Percentiles rank a stretch among this genome's conserved stretches.
phyloP scores from a whole-genome alignment of 2,888 invertebrate species.

The Ectropis crepuscularia region DNA sequence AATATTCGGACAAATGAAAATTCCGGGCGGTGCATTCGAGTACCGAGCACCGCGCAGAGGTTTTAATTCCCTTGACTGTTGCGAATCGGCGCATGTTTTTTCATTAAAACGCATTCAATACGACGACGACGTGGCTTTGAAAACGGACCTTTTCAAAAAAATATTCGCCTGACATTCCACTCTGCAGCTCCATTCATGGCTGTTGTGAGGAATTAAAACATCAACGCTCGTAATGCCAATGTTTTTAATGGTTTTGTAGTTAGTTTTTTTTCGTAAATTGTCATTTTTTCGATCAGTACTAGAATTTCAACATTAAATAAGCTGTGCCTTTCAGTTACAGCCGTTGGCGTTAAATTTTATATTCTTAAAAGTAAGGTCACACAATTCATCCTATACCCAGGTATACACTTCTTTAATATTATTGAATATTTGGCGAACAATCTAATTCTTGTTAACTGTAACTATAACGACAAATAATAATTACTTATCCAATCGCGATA shows the following conservation, averaged over 20 bases:
- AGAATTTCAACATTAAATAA: too few species aligned
- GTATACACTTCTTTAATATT: too few species aligned
- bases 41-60: constrained; percentile 69
- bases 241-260: constrained; percentile 31
- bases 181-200: constrained; percentile 64
- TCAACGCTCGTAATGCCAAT: constrained; percentile 50
- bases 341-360: too few species aligned
- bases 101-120: constrained; percentile 85
- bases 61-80: constrained; percentile 84
- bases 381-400: too few species aligned
- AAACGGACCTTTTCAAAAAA: constrained; percentile 82
- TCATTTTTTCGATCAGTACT: too few species aligned
- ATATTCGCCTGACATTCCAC: constrained; percentile 78
- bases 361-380: too few species aligned
- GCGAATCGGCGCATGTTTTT: constrained; percentile 84
- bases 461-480: too few species aligned
- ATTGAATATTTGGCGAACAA: too few species aligned
- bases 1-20: constrained; percentile 81
- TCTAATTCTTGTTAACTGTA: too few species aligned
- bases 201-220: constrained; percentile 63
- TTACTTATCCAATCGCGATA: too few species aligned
- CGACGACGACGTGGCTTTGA: constrained; percentile 81
- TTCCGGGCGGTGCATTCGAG: constrained; percentile 72
- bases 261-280: constrained; percentile 9
- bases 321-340: too few species aligned